Conservation (phyloP, 1,140 invertebrate species). For the Apocrypta bakeri region DNA sequence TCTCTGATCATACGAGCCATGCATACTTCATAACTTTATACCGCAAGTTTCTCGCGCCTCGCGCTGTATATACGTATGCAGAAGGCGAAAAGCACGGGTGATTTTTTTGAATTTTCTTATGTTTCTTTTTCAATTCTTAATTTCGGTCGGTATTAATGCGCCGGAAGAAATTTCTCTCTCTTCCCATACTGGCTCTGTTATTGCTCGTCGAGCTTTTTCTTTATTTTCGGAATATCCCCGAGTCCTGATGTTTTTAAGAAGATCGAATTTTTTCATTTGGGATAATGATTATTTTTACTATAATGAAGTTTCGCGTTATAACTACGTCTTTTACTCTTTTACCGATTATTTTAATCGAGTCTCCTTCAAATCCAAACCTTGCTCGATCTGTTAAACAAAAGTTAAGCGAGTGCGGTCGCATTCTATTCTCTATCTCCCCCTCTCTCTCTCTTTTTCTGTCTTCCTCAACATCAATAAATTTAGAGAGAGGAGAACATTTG, state of each 20-base stretch:
- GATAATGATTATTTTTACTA: too few relatives aligned
- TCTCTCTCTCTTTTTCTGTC: background rate
- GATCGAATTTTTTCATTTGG: too few relatives aligned
- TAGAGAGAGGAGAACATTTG: conserved; percentile 35
- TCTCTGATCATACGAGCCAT: conserved; percentile 56
- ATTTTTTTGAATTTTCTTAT: conserved; percentile 35
- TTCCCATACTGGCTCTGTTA: too few relatives aligned
- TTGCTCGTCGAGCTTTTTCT: too few relatives aligned
- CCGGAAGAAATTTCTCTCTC: background rate
- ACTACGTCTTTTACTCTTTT: too few relatives aligned
- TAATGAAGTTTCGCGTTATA: too few relatives aligned
- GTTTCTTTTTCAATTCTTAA: conserved; percentile 47
- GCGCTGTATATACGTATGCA: background rate
- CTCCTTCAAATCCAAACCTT: background rate
- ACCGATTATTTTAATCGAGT: too few relatives aligned
- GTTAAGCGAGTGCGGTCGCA: conserved; percentile 41
- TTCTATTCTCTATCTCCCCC: background rate
- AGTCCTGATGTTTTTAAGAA: too few relatives aligned
- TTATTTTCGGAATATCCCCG: too few relatives aligned
- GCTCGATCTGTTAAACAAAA: conserved; percentile 43
- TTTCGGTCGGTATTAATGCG: conserved; percentile 28
- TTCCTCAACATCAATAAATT: conserved; percentile 41
- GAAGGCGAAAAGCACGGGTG: background rate
- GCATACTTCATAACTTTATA: conserved; percentile 64
- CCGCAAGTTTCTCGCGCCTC: conserved; percentile 50